Evolutionary conservation across 2,797 vertebrate species (phyloP), one percentile per base, ranked within the genome.

Genomic region (Lophius americanus): DNA sequence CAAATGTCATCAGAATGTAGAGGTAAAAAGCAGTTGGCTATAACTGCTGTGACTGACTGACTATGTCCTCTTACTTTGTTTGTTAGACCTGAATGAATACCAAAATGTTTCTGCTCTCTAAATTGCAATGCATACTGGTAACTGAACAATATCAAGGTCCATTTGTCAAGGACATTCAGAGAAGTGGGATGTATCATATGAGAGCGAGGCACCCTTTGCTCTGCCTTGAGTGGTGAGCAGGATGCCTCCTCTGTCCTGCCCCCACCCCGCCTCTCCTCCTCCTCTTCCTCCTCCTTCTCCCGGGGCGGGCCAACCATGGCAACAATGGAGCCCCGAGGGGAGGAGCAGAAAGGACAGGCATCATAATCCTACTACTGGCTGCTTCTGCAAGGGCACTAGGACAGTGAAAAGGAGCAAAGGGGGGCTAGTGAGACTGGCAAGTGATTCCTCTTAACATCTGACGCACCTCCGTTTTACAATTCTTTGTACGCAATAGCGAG

Each of bases 381-480:
- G 76, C 69, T 86, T 77, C 70, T 71, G 64, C 84, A 88, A 89
- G 80, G 74, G 85, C 76, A 79, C 60, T 69, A 82, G 81, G 68
- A 76, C 69, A 82, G 84, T 76, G 74, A 68, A 76, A 65, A 64
- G 71, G 60, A 76, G 75, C 63, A 63, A 76, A 74, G 81, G 60
- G 57, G 61, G 73, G 74, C 82, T 64, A 72, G 56, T 74, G 63
- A 76, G 61, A 73, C 65, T 69, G 66, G 69, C 72, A 60, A 85
- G 74, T 82, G 83, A 86, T 85, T 85, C 85, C 61, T 88, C 87
- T 93, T 91, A 92, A 85, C 86, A 91, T 91, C 88, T 87, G 78
- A 70, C 60, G 82, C 83, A 88, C 79, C 84, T 85, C 88, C 78
- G 79, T 82, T 60, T 76, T 83, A 79, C 89, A 84, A 86, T 85